These are phyloP conservation scores for Callaeas wilsoni DNA, from an alignment of 2,113 vertebrate species.

Conservation along the genomic window DNA sequence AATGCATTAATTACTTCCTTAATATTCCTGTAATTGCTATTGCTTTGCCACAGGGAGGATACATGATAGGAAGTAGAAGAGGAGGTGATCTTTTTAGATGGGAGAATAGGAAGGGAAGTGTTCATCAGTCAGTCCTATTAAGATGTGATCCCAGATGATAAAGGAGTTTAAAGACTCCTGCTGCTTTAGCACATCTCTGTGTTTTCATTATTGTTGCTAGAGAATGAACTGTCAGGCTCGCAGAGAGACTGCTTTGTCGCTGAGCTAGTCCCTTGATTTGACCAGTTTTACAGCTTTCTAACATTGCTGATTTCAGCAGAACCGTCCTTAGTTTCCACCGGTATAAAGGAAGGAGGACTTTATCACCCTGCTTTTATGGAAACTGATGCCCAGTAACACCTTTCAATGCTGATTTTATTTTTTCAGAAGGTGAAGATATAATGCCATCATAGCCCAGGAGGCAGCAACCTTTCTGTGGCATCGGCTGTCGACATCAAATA, in stretches of 20 bases:
- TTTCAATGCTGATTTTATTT: neutral
- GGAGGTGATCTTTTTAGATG: neutral
- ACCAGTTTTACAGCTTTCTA: neutral
- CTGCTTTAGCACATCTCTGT: neutral
- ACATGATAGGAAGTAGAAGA: neutral
- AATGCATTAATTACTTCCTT: conserved; percentile 51
- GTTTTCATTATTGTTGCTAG: conserved; percentile 1
- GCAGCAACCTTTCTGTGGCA: neutral
- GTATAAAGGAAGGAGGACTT: neutral
- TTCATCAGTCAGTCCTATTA: conserved; percentile 18
- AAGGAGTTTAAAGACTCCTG: conserved; percentile 15
- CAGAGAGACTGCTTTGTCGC: neutral
- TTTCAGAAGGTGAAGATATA: neutral
- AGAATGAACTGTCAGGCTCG: neutral
- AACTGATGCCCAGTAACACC: neutral
- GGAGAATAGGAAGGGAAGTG: conserved; percentile 21
- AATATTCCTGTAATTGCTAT: conserved; percentile 37
- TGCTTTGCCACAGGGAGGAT: conserved; percentile 38
- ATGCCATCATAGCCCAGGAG: neutral
- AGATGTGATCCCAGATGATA: conserved; percentile 13
- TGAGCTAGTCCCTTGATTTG: neutral
- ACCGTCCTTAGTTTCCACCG: neutral
- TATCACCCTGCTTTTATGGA: neutral
- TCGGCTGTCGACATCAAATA: neutral
- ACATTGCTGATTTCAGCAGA: neutral